Evolutionary conservation across 2,797 vertebrate species (phyloP), one percentile per base, ranked within the genome.

Genomic region (Margarornis squamiger): DNA sequence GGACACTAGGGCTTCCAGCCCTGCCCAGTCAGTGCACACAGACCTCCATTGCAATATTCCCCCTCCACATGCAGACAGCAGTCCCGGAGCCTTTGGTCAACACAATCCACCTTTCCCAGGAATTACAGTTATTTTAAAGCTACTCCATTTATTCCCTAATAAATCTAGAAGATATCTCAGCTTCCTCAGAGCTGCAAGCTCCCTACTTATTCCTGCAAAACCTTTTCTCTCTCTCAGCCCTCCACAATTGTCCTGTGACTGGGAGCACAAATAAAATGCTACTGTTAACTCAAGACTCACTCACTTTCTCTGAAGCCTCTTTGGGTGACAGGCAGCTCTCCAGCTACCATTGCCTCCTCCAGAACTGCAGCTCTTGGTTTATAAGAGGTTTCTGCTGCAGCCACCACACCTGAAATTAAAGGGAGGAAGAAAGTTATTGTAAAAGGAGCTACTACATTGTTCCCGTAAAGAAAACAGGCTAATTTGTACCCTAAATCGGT

Each of bases 31-130:
- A 16, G 18, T 3, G n/a, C 7, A 14, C 30, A 17, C n/a, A 46
- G 11, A 41, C 5, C 11, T 14, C 6, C 36, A 1, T 0, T 2
- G 36, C 51, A 9, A 20, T 7, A 9, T 16, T 4, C 8, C 29
- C 12, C 22, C 14, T 29, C 22, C 26, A 23, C 9, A 1, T 1
- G 7, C 11, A 23, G 5, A 10, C 17, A 30, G 21, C 61, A 74
- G 12, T n/a, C 21, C 54, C 7, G 3, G 15, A 89, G 51, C 55
- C 48, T 68, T 29, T 4, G 36, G 23, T 4, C 34, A 58, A 24
- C 24, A 34, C 48, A 70, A 24, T 3, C 30, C 27, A 16, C 7
- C 6, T 15, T 58, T 61, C 11, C 4, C 38, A 72, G 20, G 11
- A 51, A 29, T 4, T 29, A 20, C 14, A 26, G 10, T 24, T 73